A percentile compares a stretch with the other conserved stretches of the same genome.
phyloP scores from a whole-genome alignment of 2,797 vertebrate species.

The Peromyscus nudipes region DNA sequence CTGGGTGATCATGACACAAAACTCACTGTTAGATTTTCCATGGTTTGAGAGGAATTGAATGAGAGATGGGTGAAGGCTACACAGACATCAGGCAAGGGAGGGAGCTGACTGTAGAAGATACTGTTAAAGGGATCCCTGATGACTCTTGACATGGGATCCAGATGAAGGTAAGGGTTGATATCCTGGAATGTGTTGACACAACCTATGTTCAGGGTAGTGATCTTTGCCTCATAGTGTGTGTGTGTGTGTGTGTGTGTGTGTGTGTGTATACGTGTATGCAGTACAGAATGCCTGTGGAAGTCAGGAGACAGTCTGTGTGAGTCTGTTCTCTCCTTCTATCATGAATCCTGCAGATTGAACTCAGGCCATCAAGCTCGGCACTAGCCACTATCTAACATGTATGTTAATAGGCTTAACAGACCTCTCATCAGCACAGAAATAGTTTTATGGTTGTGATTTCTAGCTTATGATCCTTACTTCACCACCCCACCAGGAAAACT shows the following conservation, averaged over 20 bases:
- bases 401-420: not conserved
- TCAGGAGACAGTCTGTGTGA: not conserved
- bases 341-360: not conserved
- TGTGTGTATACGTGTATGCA: no score
- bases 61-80: not conserved
- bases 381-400: not conserved
- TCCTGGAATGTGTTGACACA: rapidly evolving
- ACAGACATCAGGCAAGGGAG: not conserved
- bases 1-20: not conserved
- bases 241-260: not conserved
- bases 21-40: not conserved
- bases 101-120: not conserved
- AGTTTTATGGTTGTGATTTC: not conserved
- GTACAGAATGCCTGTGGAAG: not conserved
- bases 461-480: not conserved
- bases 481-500: not conserved
- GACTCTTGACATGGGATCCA: not conserved
- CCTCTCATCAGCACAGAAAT: not conserved
- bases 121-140: not conserved
- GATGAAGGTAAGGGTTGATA: rapidly evolving
- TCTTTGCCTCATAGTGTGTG: not conserved
- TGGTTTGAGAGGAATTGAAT: not conserved
- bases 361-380: not conserved
- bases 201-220: not conserved
- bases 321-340: not conserved